A percentile compares a stretch with the other conserved stretches of the same genome.
Evolutionary conservation across 2,888 invertebrate genomes (phyloP).

Genomic region (Choreutis nemorana): DNA sequence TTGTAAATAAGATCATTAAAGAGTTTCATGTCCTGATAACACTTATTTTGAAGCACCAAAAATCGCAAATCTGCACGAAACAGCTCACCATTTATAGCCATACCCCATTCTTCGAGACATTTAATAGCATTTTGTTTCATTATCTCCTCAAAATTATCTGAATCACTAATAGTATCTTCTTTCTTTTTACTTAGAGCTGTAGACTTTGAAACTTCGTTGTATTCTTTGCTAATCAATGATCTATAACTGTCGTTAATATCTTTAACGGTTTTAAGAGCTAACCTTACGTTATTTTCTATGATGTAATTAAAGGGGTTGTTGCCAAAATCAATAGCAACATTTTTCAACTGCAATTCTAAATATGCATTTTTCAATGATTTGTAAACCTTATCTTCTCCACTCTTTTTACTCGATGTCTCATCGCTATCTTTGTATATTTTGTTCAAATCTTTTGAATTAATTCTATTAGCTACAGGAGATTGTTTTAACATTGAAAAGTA

Average conservation of each 20-base stretch:
- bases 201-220: constrained; percentile 38
- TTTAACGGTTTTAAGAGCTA: constrained; percentile 37
- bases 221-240: constrained; percentile 37
- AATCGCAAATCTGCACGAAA: constrained; percentile 53
- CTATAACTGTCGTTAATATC: constrained; percentile 37
- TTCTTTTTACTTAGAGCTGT: constrained; percentile 33
- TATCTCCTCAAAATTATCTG: constrained; percentile 30
- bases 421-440: constrained; percentile 40
- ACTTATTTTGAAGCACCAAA: constrained; percentile 36
- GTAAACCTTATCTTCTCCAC: constrained; percentile 45
- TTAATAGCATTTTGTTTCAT: constrained; percentile 45
- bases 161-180: constrained; percentile 29
- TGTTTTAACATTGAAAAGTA: constrained; percentile 45
- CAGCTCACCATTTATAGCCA: constrained; percentile 65
- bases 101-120: constrained; percentile 66
- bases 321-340: constrained; percentile 37
- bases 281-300: constrained; percentile 48
- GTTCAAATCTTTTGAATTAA: constrained; percentile 39
- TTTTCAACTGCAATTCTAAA: constrained; percentile 41
- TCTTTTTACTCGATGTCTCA: constrained; percentile 33
- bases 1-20: constrained; percentile 43
- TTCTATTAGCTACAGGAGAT: constrained; percentile 36
- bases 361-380: constrained; percentile 35
- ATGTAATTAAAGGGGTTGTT: constrained; percentile 52
- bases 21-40: constrained; percentile 45